These are phyloP conservation scores for Parauchenoglanis punctatus DNA, from an alignment of 2,797 vertebrate genomes.

Conservation along the genomic window DNA sequence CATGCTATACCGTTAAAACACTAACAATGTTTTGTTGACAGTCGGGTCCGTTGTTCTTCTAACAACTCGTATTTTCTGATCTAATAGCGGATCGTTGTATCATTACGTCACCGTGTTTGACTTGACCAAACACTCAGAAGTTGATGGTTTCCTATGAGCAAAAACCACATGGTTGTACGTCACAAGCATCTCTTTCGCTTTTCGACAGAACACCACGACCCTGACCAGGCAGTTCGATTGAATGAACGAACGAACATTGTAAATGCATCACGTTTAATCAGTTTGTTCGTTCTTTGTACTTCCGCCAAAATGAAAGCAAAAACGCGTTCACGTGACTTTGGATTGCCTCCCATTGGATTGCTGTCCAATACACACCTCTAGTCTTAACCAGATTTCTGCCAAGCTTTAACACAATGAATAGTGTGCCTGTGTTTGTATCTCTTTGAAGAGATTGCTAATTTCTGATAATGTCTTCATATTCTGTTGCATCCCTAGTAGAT, in stretches of 20 bases:
- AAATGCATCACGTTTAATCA: not conserved
- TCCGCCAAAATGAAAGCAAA: not conserved
- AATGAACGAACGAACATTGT: not conserved
- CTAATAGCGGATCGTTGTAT: not conserved
- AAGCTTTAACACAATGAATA: not conserved
- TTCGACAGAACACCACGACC: conserved; percentile 23
- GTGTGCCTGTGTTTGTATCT: not conserved
- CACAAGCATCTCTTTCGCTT: not conserved
- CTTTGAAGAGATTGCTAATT: not conserved
- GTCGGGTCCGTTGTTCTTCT: not conserved
- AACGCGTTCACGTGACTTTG: not conserved
- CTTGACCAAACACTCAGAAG: not conserved
- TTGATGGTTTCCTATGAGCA: not conserved
- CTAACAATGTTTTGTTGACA: conserved; percentile 27
- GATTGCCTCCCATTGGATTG: not conserved
- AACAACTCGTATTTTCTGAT: not conserved
- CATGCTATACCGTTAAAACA: conserved; percentile 39
- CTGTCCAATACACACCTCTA: not conserved
- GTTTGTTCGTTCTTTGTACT: not conserved
- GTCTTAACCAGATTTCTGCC: not conserved
- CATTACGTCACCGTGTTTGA: not conserved
- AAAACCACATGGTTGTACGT: not conserved
- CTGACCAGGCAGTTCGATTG: not conserved
- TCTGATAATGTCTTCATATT: not conserved
- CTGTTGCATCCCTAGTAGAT: not conserved